Base-by-base conservation (phyloP, 1,140 invertebrate species). In the Aradophagus sp. region DNA sequence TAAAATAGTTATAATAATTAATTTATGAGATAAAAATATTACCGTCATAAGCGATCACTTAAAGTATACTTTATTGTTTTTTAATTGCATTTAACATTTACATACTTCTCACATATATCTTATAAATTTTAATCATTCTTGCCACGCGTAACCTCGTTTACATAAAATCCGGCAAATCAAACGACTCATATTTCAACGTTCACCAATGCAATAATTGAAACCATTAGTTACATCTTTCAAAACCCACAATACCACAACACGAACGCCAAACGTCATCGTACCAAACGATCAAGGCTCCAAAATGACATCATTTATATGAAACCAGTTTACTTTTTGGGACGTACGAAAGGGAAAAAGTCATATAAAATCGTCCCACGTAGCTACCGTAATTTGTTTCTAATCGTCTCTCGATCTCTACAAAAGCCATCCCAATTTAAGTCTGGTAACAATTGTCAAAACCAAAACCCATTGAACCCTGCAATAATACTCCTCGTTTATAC, bases 401-500 rank as follows among this genome's bases (percentile, higher is more conserved):
- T 42, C 35, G 13, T 61, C 23, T 62, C 38, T 26, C 8, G 14
- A 27, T 11, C 10, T 10, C 1, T 17, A 52, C 39, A 53, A 63
- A 63, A 16, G 15, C 11, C 19, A 11, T 31, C 5, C 23, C 34
- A 47, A 65, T 55, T 56, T 56, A 34, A 48, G 41, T 53, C 26
- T 1, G 26, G 32, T 4, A 26, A 27, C 58, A 52, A 29, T 5
- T 17, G 48, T 45, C 47, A 36, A 56, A 66, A 66, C 52, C 44
- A 66, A 66, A 38, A 58, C 53, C 53, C 63, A 67, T 67, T 67
- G 47, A 66, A 31, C 1, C 5, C 5, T 8, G 29, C 20, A n/a
- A 31, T 66, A 66, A 66, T 66, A 52, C 62, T n/a, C 26, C 16
- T 48, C 31, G 62, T 14, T 56, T 66, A 50, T 58, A 67, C 63